Base-by-base conservation (phyloP, 2,113 vertebrate genomes). In the Xyrauchen texanus region DNA sequence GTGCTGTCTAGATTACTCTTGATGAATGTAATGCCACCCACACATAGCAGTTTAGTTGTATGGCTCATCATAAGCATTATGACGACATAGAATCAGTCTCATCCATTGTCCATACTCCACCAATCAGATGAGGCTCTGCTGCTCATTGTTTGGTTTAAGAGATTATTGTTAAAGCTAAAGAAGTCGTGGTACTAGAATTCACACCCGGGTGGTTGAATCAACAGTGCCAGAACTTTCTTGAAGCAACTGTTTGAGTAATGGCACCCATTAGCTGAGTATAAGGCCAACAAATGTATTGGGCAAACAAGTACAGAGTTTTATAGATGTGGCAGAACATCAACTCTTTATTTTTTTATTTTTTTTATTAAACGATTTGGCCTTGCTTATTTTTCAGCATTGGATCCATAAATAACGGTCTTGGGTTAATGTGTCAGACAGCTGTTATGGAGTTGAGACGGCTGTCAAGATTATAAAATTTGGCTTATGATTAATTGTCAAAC, bases 261-360 rank as follows among this genome's bases (percentile, higher is more conserved):
- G 6, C 13, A 42, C 15, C 15, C 7, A 21, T 7, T 34, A 34
- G 21, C 21, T 34, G 21, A 34, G 21, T 34, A 34, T 34, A 34
- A 3, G 1, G 21, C 21, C 21, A 34, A 34, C 3, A 34, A 34
- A 34, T 34, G 21, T 34, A 34, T 34, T 34, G 21, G 21, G 8
- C 6, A 52, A 68, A 68, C 47, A 47, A 60, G 9, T 34, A 34
- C 21, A 34, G 3, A 12, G 10, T 4, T 15, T 58, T 72, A 58
- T 42, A 47, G 69, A 73, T 73, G 57, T 47, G 57, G 44, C 15
- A 73, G 57, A 8, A 73, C 53, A 46, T 46, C 42, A 70, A 57
- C 13, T 47, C 16, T 5, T 57, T 11, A 4, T 8, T 34, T 34
- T 34, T 74, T 74, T 74, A 13, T 62, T 57, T 11, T 5, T 8